These are phyloP conservation scores for Leucania comma DNA, from an alignment of 2,888 invertebrate genomes.

Conservation along the genomic window DNA sequence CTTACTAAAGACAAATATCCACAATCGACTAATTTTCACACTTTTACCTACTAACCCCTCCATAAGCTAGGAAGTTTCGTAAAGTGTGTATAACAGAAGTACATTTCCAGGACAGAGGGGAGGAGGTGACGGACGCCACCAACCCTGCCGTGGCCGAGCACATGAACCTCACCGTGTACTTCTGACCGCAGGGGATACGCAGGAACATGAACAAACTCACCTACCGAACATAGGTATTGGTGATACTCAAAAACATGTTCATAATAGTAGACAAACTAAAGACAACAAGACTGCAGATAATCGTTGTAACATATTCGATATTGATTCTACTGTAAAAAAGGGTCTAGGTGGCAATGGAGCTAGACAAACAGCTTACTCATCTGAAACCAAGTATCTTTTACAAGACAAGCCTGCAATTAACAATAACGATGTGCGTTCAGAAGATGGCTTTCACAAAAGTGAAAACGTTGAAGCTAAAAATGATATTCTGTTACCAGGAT, in stretches of 20 bases:
- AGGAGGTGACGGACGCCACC: slow-evolving; percentile 79
- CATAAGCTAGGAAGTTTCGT: slow-evolving; percentile 28
- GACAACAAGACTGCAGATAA: neutral
- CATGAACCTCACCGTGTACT: slow-evolving; percentile 94
- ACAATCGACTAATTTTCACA: slow-evolving; percentile 29
- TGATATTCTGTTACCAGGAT: slow-evolving; percentile 37
- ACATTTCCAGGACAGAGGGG: slow-evolving; percentile 79
- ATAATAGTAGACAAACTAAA: neutral
- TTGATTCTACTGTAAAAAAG: neutral
- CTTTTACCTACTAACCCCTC: slow-evolving; percentile 32
- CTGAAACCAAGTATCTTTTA: slow-evolving; percentile 5
- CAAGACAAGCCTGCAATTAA: neutral
- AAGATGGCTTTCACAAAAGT: neutral
- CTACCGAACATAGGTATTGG: neutral
- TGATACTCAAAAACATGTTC: neutral
- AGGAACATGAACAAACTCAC: slow-evolving; percentile 18
- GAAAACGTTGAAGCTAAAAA: slow-evolving; percentile 21
- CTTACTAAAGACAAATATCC: neutral
- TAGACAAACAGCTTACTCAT: neutral
- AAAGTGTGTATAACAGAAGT: slow-evolving; percentile 65
- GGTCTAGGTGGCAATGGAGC: neutral
- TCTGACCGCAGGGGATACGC: slow-evolving; percentile 78
- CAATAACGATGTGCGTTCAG: neutral
- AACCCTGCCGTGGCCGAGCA: slow-evolving; percentile 88
- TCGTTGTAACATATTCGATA: neutral